Base-by-base conservation (phyloP, 1,140 invertebrate genomes). In the Trissolcus basalis region DNA sequence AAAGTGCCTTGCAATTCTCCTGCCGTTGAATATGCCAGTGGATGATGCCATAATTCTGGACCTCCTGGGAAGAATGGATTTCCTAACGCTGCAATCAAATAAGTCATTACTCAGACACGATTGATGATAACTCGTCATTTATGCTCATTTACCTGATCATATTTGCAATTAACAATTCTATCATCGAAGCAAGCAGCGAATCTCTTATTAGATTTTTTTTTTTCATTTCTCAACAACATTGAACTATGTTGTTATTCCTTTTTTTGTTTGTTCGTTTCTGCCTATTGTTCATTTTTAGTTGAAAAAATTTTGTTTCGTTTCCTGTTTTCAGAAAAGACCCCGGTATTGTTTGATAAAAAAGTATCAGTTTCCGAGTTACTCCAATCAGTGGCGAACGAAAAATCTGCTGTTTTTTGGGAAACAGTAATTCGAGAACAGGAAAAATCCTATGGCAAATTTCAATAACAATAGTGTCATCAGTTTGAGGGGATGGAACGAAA, bases 21-120 rank as follows among this genome's bases (percentile, higher is more conserved):
- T 51, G 94, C 93, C 59, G 92, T 91, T 60, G 92, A 92, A 86
- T 95, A 96, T 64, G 96, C 93, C 88, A 97, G 89, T 82, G 95
- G 95, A 90, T 97, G 96, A 86, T 94, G 95, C 96, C 97, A 98
- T 82, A 97, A 90, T 89, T 98, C 96, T 54, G 95, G 95, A 86
- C 93, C 92, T 80, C 94, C 94, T 64, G 96, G 95, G 92, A 98
- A 97, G 92, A 98, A 97, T 64, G 96, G 96, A 79, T 94, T 93
- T 85, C 95, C 95, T 91, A 98, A 90, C 90, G 97, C 96, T 96
- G 91, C 60, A 91, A 91, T 85, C 87, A 67, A 73, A 74, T 39
- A 39, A 55, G 50, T 12, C 49, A 61, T 70, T 61, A 61, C 49
- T 61, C 13, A 61, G 44, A 58, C 41, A 27, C 39, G 10, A 53